Conservation (phyloP, 2,113 vertebrate species). For the Erinaceus europaeus region DNA sequence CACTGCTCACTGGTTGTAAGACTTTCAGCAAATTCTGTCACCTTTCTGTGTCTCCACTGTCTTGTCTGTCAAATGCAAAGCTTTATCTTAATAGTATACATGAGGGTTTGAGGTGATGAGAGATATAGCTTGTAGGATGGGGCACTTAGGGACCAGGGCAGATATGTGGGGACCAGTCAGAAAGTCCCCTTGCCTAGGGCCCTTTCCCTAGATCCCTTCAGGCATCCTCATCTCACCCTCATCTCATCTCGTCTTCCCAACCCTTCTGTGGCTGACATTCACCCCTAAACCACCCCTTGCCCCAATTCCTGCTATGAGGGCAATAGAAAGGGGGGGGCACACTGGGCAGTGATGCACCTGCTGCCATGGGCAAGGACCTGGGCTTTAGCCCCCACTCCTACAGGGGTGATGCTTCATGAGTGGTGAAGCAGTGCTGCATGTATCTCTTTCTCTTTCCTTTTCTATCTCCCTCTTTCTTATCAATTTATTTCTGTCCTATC, state of each 20-base stretch:
- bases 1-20: neutral
- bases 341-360: too few relatives aligned
- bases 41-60: too few relatives aligned
- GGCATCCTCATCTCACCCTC: neutral
- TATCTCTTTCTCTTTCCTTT: too few relatives aligned
- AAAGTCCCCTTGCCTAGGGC: too few relatives aligned
- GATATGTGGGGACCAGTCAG: neutral
- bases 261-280: neutral
- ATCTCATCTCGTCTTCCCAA: fast-evolving
- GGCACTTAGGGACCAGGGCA: neutral
- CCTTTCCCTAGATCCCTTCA: neutral
- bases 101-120: neutral
- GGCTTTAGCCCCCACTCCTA: too few relatives aligned
- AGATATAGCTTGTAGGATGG: too few relatives aligned
- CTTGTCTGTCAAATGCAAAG: neutral
- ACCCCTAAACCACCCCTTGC: neutral
- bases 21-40: too few relatives aligned
- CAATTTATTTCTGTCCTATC: too few relatives aligned
- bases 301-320: neutral
- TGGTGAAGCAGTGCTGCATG: too few relatives aligned
- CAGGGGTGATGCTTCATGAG: too few relatives aligned
- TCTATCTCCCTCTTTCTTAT: too few relatives aligned
- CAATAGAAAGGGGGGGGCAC: neutral
- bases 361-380: too few relatives aligned
- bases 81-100: neutral